phyloP scores from a whole-genome alignment of 2,797 vertebrate genomes.

The Strix occidentalis region DNA sequence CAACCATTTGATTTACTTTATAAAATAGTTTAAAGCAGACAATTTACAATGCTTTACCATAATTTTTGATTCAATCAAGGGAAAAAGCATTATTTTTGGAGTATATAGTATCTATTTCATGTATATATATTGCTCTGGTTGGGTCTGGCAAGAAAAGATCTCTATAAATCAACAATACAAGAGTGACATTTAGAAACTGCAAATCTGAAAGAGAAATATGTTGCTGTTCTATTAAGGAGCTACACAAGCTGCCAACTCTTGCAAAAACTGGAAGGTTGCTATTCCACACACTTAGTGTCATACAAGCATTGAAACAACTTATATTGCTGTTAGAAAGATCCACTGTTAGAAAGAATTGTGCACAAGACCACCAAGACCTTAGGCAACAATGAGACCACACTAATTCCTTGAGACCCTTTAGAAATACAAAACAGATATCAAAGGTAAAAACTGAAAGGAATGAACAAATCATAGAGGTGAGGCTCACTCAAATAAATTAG shows the following conservation, averaged over 20 bases:
- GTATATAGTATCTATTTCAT: neutral
- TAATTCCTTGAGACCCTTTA: neutral
- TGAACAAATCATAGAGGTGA: neutral
- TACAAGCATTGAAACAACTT: neutral
- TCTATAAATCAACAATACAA: conserved; percentile 36
- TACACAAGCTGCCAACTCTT: conserved; percentile 13
- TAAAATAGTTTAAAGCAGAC: neutral
- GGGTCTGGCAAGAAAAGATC: neutral
- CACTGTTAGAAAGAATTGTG: neutral
- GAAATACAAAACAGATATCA: neutral
- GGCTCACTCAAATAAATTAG: neutral
- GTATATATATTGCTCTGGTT: neutral
- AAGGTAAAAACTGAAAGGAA: neutral
- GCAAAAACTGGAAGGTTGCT: conserved; percentile 36
- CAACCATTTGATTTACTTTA: conserved; percentile 18
- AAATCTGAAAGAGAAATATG: conserved; percentile 46
- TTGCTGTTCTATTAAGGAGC: conserved; percentile 41
- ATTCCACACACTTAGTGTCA: neutral
- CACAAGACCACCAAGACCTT: neutral
- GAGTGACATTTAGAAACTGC: conserved; percentile 47
- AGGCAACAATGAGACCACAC: neutral
- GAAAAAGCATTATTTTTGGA: neutral
- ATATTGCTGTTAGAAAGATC: neutral
- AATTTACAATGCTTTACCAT: neutral
- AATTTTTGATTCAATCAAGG: neutral